Evolutionary conservation across 2,797 vertebrate species (phyloP), one percentile per base, ranked within the genome.

Genomic region (Crenuchus spilurus): DNA sequence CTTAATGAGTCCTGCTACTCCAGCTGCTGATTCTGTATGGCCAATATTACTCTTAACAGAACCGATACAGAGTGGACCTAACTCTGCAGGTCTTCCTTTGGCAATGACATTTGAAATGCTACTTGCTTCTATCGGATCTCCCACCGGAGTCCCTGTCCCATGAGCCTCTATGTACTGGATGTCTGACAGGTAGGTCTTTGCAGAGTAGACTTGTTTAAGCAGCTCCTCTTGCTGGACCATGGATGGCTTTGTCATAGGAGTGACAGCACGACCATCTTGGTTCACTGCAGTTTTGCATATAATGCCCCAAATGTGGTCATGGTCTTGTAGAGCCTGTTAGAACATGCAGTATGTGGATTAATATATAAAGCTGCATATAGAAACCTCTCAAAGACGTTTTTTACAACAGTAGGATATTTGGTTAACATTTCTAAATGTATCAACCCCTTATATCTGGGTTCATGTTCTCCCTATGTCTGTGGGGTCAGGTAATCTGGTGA

Each of bases 31-130:
- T 82, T 96, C 95, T 0, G 93, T 93, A 69, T 96, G 95, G 76
- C 95, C 96, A 46, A 95, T 94, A 80, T 97, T 96, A 63, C 95
- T 89, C 87, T 96, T 97, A 66, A 97, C 91, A 9, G 96, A 96
- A 14, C 95, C 95, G 0, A 96, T 87, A 80, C 64, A 72, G 24
- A 97, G 87, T 28, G 58, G 20, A 6, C 87, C 82, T 60, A 77
- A 82, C 64, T 51, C 78, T 2, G 82, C 75, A 81, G 87, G 71
- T 72, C 84, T 92, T 13, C 84, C 89, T 88, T 90, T 94, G 41
- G 90, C 89, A 13, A 96, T 87, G 52, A 87, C 67, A 0, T 85
- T 94, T 2, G 90, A 90, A 68, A 97, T 88, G 83, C 94, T 95
- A 46, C 79, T 77, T 11, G 91, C 94, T 84, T 96, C 95, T 31